Conservation (phyloP, 2,113 vertebrate species). For the Jacana jacana region DNA sequence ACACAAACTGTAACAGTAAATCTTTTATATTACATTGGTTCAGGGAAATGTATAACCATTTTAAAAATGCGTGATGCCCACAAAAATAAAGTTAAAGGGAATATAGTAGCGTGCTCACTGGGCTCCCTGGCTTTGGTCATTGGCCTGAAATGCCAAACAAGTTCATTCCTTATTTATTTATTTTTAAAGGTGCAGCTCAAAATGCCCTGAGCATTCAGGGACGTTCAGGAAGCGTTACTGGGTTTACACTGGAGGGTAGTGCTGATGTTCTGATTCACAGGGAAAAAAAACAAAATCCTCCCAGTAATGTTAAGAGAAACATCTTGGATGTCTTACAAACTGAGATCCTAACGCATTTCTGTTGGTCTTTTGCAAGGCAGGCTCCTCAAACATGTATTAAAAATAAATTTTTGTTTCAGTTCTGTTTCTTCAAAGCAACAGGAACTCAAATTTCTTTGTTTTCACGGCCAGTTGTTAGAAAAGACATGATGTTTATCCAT, state of each 20-base stretch:
- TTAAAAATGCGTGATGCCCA: constrained; percentile 65
- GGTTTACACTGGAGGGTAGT: neutral
- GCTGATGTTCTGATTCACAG: neutral
- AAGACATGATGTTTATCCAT: neutral
- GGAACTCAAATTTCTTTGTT: neutral
- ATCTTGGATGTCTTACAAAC: neutral
- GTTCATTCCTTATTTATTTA: constrained; percentile 11
- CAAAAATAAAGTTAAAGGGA: constrained; percentile 56
- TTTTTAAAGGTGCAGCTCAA: constrained; percentile 8
- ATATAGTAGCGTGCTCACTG: neutral
- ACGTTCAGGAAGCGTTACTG: neutral
- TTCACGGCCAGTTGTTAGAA: neutral
- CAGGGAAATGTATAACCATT: constrained; percentile 65
- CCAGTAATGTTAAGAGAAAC: neutral
- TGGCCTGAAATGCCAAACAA: constrained; percentile 10
- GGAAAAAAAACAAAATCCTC: neutral
- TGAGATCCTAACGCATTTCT: neutral
- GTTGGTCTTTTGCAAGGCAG: neutral
- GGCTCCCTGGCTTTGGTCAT: neutral
- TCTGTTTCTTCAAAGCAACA: neutral
- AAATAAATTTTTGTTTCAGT: too few relatives aligned
- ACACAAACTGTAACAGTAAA: constrained; percentile 88
- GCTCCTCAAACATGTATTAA: too few relatives aligned
- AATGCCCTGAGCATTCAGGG: neutral
- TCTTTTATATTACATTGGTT: constrained; percentile 78